Evolutionary conservation across 2,888 invertebrate genomes (phyloP), one percentile per base, ranked within the genome.

Genomic region (Spilarctia lutea): DNA sequence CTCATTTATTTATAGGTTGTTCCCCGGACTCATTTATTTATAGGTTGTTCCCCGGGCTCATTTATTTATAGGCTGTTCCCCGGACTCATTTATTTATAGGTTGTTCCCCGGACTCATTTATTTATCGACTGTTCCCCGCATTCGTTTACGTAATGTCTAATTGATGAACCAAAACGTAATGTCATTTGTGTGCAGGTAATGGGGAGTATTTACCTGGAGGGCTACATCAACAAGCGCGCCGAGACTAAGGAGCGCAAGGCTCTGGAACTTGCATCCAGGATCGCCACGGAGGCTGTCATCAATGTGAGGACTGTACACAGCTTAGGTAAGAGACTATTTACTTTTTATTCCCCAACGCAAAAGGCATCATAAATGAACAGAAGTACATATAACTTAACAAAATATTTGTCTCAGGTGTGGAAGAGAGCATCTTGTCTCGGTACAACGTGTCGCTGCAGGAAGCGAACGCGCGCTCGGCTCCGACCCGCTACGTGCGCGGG

Each of bases 221-320:
- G 96, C 2, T 92, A 93, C 76, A 93, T 96, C 68, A 96, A 96
- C 85, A 94, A 95, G 84, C 94, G 96, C 1, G 94, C 96, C 2
- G 96, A 96, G 75, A 84, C 90, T 1, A 89, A 91, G 39, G 96
- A 97, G 89, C 94, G 96, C 71, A 91, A 90, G 45, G 96, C 96
- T n/a, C 92, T 97, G 82, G 97, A 97, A 85, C 90, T 91, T 0
- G 97, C 97, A 0, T 96, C 97, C 10, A 93, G 96, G 65, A 90
- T 97, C 60, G 97, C 97, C 35, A 96, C 97, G 0, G 97, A 97
- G 83, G 97, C 97, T 2, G 96, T 97, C 72, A 94, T 96, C 70
- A 96, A 97, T 83, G 96, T 97, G 48, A 93, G 97, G 56, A 97
- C 97, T 0, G 97, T 97, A 16, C 97, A 97, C 52, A 96, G 96